Base-by-base conservation (phyloP, 2,113 vertebrate species). In the Calyptomena viridis region DNA sequence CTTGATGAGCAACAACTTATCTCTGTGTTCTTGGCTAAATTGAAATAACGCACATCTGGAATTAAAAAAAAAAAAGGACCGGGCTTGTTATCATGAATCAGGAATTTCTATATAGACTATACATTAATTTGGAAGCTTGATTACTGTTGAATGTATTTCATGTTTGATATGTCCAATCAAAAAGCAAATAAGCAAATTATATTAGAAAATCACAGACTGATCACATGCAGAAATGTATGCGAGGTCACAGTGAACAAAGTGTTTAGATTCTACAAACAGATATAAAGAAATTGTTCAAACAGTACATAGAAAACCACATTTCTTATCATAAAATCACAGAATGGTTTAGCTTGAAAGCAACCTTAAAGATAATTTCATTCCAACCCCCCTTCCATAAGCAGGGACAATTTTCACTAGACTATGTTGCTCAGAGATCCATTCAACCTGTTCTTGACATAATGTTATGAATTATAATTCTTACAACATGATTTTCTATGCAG, bases 251-350 rank as follows among this genome's bases (percentile, higher is more conserved):
- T 23, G 17, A 18, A 55, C 7, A 27, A 40, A 67, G 2, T 21
- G 12, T 9, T 81, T 86, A 19, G 81, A 28, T 67, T 71, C 30
- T 59, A 35, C 8, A n/a, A 31, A 16, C 0, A 5, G 18, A 58
- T 6, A 23, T 20, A 37, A 56, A 64, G 15, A 8, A 47, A 39
- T 39, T 77, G 30, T 49, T 21, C 5, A 49, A 50, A 46, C 14
- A 40, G 0, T 49, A 58, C 0, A 1, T 14, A 15, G 14, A 84
- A 71, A 5, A 75, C 8, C 9, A 46, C 0, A 0, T 35, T n/a
- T 69, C 30, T 56, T 37, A 25, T 25, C 30, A 44, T 44, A 44
- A 12, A 42, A 20, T 31, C 62, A 28, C 12, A 40, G 25, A 55
- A 33, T 28, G 10, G 25, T 55, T 63, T 23, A 47, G 6, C 6